Evolutionary conservation across 1,140 invertebrate genomes (phyloP), one percentile per base, ranked within the genome.

Genomic region (Bombus difficillimus): DNA sequence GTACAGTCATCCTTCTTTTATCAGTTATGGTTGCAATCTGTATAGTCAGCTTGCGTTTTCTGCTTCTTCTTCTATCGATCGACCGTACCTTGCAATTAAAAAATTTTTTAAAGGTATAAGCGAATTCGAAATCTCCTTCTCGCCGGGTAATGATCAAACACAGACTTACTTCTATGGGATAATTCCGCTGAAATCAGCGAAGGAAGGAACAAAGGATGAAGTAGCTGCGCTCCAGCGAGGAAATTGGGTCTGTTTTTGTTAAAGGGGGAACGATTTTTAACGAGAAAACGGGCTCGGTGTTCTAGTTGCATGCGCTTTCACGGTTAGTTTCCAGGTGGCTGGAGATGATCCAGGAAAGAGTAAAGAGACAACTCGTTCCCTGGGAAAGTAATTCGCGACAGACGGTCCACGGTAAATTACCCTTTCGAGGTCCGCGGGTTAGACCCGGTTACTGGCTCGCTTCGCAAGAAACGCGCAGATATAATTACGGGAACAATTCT

Each of bases 211-310:
- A 39, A 59, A 76, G 74, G 34, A 76, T 13, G 34, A 18, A 59
- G 34, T 32, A 57, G 34, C 34, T 37, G 9, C 25, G 34, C 34
- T 15, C 3, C 18, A 15, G 25, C 13, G 25, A n/a, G 53, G 25
- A 18, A 59, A 37, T 59, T 34, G 74, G 74, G 32, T 76, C 32
- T 59, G 74, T 76, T 76, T 76, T 76, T 76, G 53, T 76, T 59
- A 39, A 75, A 76, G 47, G 74, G 25, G 3, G n/a, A 74, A 57
- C 25, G 74, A 76, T 76, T 76, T 76, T 76, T 76, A 76, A 76
- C 53, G 74, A 39, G 53, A 57, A 39, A 76, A 39, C n/a, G 47
- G 25, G 13, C 73, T 47, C 32, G 47, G 43, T 57, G 47, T 34
- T 53, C 74, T 28, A 39, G 74, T 39, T 76, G 34, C 74, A 76